phyloP scores from a whole-genome alignment of 2,797 vertebrate genomes.

The Poliocrania exsul region DNA sequence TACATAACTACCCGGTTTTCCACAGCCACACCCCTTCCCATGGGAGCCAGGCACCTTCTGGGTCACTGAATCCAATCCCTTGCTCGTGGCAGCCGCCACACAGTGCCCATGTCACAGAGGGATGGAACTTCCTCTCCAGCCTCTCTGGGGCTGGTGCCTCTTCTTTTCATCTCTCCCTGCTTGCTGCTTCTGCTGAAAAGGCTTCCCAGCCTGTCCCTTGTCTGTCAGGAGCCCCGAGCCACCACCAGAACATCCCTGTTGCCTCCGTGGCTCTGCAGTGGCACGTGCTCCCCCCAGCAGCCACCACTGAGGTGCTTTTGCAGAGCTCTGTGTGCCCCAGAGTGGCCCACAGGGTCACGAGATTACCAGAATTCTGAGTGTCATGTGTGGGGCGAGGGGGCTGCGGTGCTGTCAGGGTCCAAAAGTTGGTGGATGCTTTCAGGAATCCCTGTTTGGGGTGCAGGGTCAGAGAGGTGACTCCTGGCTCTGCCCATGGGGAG shows the following conservation, averaged over 20 bases:
- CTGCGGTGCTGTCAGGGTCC: accelerated
- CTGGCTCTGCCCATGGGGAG: accelerated
- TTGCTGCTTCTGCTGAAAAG: not conserved
- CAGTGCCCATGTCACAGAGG: accelerated
- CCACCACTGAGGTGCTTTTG: not conserved
- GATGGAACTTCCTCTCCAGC: not conserved
- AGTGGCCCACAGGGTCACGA: accelerated
- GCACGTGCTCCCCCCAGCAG: accelerated
- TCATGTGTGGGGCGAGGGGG: accelerated
- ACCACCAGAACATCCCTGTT: accelerated
- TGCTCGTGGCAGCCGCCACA: not conserved
- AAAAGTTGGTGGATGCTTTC: accelerated
- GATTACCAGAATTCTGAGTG: accelerated
- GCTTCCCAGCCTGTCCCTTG: not conserved
- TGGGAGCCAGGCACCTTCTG: not conserved
- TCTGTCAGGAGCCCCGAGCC: not conserved
- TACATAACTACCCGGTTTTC: not conserved
- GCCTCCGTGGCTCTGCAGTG: not conserved
- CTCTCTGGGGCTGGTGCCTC: not conserved
- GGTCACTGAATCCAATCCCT: not conserved
- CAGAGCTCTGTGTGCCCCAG: accelerated
- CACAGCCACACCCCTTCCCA: not conserved
- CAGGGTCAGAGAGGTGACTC: not conserved
- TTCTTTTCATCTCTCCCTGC: not conserved
- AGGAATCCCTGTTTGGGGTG: accelerated